Conservation (phyloP, 2,888 invertebrate genomes). For the Cylloceria caligata region DNA sequence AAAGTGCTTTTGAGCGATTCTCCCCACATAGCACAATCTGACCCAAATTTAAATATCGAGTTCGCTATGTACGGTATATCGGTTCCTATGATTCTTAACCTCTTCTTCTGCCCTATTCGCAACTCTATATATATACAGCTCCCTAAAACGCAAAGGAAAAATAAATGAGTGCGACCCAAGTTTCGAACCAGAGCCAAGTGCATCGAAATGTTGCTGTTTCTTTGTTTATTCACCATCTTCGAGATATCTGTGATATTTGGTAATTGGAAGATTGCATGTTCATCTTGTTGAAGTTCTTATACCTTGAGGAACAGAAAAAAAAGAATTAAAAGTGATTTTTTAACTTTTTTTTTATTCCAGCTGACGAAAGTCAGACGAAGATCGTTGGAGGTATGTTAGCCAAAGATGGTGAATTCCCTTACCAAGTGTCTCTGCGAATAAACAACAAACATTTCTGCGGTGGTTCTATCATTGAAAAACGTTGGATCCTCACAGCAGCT, state of each 20-base stretch:
- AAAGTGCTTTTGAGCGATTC: slow-evolving; percentile 49
- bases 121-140: slow-evolving; percentile 34
- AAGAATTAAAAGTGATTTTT: slow-evolving; percentile 5
- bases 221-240: slow-evolving; percentile 1
- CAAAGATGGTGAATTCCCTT: slow-evolving; percentile 86
- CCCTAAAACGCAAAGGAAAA: slow-evolving; percentile 2
- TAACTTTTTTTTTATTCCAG: slow-evolving; percentile 49
- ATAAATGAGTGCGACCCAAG: slow-evolving; percentile 19
- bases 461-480: slow-evolving; percentile 86
- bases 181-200: not conserved
- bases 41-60: slow-evolving; percentile 70
- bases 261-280: no score
- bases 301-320: not conserved
- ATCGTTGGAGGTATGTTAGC: slow-evolving; percentile 86
- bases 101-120: slow-evolving; percentile 17
- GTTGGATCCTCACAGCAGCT: slow-evolving; percentile 87
- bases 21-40: slow-evolving; percentile 60
- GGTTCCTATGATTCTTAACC: slow-evolving; percentile 6
- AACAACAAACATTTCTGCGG: slow-evolving; percentile 87
- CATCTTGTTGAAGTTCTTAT: not conserved
- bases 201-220: slow-evolving; percentile 40
- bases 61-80: slow-evolving; percentile 6
- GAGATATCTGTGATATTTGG: slow-evolving; percentile 32
- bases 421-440: slow-evolving; percentile 86
- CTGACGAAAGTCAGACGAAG: slow-evolving; percentile 73